Conservation (phyloP, 2,113 vertebrate species). For the Spermophilus dauricus region DNA sequence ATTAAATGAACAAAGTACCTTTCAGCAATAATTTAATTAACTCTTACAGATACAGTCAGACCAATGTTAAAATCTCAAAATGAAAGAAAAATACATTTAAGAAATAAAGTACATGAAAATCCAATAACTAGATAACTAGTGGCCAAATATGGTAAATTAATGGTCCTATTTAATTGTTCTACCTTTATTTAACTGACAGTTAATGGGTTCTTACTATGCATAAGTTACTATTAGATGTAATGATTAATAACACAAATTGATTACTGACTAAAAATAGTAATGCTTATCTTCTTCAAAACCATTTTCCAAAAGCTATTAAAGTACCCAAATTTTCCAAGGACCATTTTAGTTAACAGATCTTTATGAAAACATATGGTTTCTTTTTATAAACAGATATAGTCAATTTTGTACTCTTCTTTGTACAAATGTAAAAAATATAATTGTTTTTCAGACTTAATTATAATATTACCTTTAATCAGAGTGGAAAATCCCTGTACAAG, state of each 20-base stretch:
- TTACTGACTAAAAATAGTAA: not conserved
- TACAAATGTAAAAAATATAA: not conserved
- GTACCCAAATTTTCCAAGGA: not conserved
- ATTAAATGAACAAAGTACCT: conserved; percentile 42
- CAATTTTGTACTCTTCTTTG: not conserved
- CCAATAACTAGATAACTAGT: not conserved
- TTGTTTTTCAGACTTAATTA: not conserved
- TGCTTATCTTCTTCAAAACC: not conserved
- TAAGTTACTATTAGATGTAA: not conserved
- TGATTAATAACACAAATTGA: not conserved
- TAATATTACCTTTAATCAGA: not conserved
- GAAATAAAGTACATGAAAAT: conserved; percentile 17
- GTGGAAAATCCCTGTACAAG: not conserved
- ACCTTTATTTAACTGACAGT: not conserved
- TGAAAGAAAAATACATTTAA: not conserved
- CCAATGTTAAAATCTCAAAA: not conserved
- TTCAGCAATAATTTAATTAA: conserved; percentile 8
- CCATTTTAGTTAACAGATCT: not conserved
- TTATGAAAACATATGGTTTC: not conserved
- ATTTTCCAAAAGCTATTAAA: not conserved
- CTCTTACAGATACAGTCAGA: not conserved
- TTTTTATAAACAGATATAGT: not conserved
- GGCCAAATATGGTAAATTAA: not conserved
- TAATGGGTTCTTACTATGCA: not conserved
- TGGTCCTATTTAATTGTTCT: not conserved